phyloP scores from a whole-genome alignment of 1,140 invertebrate species.

The Aethina tumida region DNA sequence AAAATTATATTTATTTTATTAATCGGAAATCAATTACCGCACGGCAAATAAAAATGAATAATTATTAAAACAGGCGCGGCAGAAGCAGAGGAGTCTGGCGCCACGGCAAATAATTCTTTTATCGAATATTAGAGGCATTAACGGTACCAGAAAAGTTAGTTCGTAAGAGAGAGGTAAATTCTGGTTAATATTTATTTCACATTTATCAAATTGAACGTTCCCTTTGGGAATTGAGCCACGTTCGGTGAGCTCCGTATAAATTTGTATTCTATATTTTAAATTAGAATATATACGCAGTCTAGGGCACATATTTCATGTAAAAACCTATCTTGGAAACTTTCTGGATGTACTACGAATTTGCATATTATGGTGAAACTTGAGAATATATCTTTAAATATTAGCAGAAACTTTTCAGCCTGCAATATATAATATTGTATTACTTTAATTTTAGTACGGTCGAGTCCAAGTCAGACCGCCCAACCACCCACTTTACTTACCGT shows the following conservation, averaged over 20 bases:
- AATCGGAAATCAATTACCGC: too few relatives aligned
- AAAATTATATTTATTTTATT: too few relatives aligned
- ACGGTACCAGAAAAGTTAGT: conserved; percentile 18
- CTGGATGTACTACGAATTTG: conserved; percentile 30
- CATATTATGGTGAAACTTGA: conserved; percentile 33
- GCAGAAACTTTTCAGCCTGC: conserved; percentile 19
- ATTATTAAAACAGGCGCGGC: too few relatives aligned
- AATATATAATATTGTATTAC: conserved; percentile 21
- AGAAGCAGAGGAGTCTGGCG: too few relatives aligned
- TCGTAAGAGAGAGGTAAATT: conserved; percentile 24
- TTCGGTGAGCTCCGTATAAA: conserved; percentile 31
- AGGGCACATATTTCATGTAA: conserved; percentile 34
- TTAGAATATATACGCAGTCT: conserved; percentile 35
- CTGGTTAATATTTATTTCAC: conserved; percentile 34
- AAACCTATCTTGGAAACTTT: conserved; percentile 33
- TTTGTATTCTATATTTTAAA: conserved; percentile 39
- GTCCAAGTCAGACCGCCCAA: too few relatives aligned
- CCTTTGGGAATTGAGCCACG: conserved; percentile 31
- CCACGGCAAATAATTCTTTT: conserved; percentile 17
- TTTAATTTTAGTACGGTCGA: conserved; percentile 19
- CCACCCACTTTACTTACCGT: too few relatives aligned
- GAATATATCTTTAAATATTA: conserved; percentile 29
- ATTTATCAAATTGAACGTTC: conserved; percentile 37
- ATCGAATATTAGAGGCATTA: conserved; percentile 19
- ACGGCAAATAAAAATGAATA: too few relatives aligned